Evolutionary conservation across 1,140 invertebrate genomes (phyloP).

Genomic region (Papilio aristodemus): DNA sequence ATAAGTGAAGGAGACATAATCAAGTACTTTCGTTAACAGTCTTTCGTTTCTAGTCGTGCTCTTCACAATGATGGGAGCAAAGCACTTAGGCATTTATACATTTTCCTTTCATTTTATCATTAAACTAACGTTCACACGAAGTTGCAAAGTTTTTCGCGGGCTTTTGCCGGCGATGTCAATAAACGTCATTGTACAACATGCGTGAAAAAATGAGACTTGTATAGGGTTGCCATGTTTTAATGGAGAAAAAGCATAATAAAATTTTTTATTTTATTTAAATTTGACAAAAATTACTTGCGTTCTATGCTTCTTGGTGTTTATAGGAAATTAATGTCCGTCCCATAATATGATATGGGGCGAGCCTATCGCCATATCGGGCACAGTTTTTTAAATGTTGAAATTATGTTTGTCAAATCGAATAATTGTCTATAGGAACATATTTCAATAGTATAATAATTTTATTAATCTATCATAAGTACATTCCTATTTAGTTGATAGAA

Average conservation of each 20-base stretch:
- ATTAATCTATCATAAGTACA: no score
- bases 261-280: neutral
- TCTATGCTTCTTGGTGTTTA: no score
- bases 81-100: slow-evolving; percentile 21
- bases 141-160: slow-evolving; percentile 9
- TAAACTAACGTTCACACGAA: slow-evolving; percentile 27
- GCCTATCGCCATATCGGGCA: no score
- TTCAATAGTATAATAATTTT: no score
- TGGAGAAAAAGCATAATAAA: neutral
- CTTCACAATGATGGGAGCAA: slow-evolving; percentile 27
- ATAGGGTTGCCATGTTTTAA: slow-evolving; percentile 1
- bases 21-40: slow-evolving; percentile 22
- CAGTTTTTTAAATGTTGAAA: no score
- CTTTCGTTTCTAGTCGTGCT: slow-evolving; percentile 20
- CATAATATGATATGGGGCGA: no score
- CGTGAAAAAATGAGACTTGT: slow-evolving; percentile 2
- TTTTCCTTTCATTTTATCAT: slow-evolving; percentile 33
- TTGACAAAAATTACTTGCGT: no score
- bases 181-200: slow-evolving; percentile 25
- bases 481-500: no score
- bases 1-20: slow-evolving; percentile 3
- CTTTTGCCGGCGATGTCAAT: slow-evolving; percentile 24
- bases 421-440: no score
- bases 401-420: no score
- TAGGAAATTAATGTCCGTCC: no score